Base-by-base conservation (phyloP, 1,140 invertebrate genomes). In the Listronotus bonariensis region DNA sequence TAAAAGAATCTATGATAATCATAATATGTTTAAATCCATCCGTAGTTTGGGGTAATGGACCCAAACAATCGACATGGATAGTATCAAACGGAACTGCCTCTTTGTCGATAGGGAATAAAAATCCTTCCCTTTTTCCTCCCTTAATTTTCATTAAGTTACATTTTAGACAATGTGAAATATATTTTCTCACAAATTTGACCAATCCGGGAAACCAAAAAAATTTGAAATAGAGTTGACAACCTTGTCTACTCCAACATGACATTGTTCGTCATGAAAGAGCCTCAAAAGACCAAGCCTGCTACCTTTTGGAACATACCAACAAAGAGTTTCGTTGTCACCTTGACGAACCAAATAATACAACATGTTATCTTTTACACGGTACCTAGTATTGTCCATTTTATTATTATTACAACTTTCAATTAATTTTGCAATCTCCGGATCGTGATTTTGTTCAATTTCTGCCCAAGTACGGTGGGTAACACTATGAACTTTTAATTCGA, bases 1-100 rank as follows among this genome's bases (percentile, higher is more conserved):
- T 74, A 51, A 71, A 80, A 0, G 77, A 72, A n/a, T 80, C 78
- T 0, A 80, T 61, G 0, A 70, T 67, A 0, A 77, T 76, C 10
- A 79, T 54, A 9, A 58, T 52, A 26, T 52, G 11, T 20, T 17
- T 20, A 26, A 3, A 46, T 1, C 15, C 43, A 2, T 1, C 8
- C n/a, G 8, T 5, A 11, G 8, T 46, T 9, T n/a, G n/a, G n/a
- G 15, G 15, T 4, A 46, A 9, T 1, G 43, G 43, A 6, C 43
- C 43, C 8, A 46, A 9, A 9, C n/a, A 14, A 9, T 46, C 43
- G 1, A 14, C 10, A 9, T 46, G 15, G 1, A 46, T 1, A 7
- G 20, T 72, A 36, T 65, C 71, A 11, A 61, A 72, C 17, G 71
- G 57, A 12, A 4, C 14, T 1, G 4, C n/a, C 2, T 46, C 6